Evolutionary conservation across 2,888 invertebrate genomes (phyloP), one percentile per base, ranked within the genome.

Genomic region (Scotopteryx bipunctaria): DNA sequence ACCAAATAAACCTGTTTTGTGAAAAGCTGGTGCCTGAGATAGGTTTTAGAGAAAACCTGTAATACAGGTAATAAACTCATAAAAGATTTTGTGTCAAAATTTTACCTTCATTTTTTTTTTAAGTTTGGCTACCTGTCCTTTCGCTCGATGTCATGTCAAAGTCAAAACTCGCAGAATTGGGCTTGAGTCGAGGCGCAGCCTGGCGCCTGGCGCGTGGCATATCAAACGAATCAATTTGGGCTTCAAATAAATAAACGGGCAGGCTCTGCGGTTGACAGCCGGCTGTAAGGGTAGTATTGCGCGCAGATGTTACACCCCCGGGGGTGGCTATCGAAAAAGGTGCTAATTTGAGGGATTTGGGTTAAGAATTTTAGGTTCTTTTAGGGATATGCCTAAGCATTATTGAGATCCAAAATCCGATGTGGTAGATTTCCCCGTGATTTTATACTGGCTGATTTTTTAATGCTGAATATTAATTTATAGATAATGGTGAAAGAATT

Each of bases 201-300:
- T 9, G 9, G 29, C 25, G 42, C 41, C 42, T 33, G 47, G 53
- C 33, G 53, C 48, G 43, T 57, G 66, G 68, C 77, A 75, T 74
- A 78, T 81, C 79, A 82, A 74, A 80, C 83, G 76, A 83, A 86
- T 86, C 86, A 84, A 86, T 86, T 86, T 81, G 66, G 80, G 66
- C 73, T 71, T 71, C 73, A 77, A 73, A 81, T 81, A 82, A 81
- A 83, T 81, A 82, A 76, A 71, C 67, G 69, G 66, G 63, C 59
- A 59, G 54, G 54, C 64, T 69, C 81, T 86, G 86, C 67, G 84
- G 81, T 76, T 85, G 86, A 86, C 86, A 84, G 83, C 42, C 67
- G 71, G 67, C 80, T 80, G 84, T 72, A 75, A 78, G 84, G 82
- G 83, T n/a, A n/a, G n/a, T n/a, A 82, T 81, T 74, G 83, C 79